phyloP scores from a whole-genome alignment of 2,113 vertebrate genomes.

The Caretta caretta region DNA sequence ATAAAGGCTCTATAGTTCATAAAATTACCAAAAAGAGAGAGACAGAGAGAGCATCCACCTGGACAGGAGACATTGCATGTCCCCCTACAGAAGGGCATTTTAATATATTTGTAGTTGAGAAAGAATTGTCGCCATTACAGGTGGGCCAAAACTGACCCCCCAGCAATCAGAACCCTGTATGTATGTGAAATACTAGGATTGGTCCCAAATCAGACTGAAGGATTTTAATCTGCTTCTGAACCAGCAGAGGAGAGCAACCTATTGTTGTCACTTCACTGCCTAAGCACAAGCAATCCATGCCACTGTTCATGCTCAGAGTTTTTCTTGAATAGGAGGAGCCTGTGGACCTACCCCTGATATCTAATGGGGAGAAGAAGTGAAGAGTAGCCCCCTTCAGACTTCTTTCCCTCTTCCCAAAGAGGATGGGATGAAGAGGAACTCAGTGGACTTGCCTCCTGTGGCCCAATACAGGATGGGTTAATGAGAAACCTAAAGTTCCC shows the following conservation, averaged over 20 bases:
- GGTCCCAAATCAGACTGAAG: background rate
- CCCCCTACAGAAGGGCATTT: background rate
- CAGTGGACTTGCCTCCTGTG: background rate
- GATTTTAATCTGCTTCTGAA: background rate
- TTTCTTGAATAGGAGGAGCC: background rate
- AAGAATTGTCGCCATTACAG: fast-evolving
- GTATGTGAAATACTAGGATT: background rate
- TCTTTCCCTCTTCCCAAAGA: background rate
- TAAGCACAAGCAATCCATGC: background rate
- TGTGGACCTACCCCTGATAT: background rate
- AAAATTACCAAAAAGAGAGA: background rate
- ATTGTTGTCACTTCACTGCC: background rate
- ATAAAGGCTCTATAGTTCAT: background rate
- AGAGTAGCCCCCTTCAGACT: background rate
- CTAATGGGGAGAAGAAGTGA: background rate
- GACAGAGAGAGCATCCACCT: background rate
- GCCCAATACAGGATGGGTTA: background rate
- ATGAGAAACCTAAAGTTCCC: background rate
- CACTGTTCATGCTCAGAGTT: background rate
- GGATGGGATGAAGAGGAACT: background rate
- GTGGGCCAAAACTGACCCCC: background rate
- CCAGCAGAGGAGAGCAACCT: background rate
- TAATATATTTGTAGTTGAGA: background rate
- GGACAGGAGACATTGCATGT: background rate
- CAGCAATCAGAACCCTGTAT: background rate